Conservation (phyloP, 2,888 invertebrate genomes). For the Drosophila colorata region DNA sequence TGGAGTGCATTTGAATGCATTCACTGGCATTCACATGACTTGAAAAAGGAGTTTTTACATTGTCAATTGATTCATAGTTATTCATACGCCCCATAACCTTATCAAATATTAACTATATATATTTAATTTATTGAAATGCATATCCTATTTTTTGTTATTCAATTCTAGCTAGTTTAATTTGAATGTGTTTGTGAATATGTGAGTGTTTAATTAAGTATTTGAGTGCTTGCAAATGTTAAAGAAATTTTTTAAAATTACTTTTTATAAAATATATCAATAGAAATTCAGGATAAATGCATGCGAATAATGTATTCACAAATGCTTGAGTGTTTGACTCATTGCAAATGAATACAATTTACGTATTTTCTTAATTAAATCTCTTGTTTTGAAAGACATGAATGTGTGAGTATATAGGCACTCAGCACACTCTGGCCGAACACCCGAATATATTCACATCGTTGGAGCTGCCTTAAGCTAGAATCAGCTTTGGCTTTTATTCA, state of each 20-base stretch:
- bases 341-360: too few relatives aligned
- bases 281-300: too few relatives aligned
- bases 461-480: background rate
- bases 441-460: background rate
- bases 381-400: background rate
- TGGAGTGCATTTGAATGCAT: slow-evolving; percentile 3
- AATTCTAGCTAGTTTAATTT: background rate
- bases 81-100: too few relatives aligned
- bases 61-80: background rate
- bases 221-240: background rate
- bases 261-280: too few relatives aligned
- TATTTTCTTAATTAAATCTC: background rate
- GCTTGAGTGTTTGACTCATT: background rate
- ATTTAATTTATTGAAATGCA: too few relatives aligned
- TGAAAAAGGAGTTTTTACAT: too few relatives aligned
- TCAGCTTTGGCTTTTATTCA: slow-evolving; percentile 6
- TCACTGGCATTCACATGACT: too few relatives aligned
- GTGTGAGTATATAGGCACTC: too few relatives aligned
- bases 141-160: too few relatives aligned
- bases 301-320: background rate
- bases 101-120: too few relatives aligned
- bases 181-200: background rate
- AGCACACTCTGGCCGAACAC: too few relatives aligned
- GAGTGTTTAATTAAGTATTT: background rate
- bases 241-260: too few relatives aligned